phyloP scores from a whole-genome alignment of 2,113 vertebrate species.

The Symphodus melops region DNA sequence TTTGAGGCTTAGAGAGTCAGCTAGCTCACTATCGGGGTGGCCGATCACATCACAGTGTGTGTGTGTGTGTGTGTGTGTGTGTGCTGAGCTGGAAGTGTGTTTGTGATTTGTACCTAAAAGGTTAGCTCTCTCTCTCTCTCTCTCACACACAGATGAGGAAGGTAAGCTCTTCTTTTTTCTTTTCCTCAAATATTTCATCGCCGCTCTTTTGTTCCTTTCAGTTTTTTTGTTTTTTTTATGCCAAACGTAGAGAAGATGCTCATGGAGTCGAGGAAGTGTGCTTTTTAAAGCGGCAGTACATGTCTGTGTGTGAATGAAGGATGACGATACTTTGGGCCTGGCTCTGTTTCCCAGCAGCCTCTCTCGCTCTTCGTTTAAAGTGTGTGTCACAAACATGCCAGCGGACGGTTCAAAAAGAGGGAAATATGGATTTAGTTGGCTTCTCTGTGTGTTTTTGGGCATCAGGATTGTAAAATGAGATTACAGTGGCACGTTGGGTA shows the following conservation, averaged over 20 bases:
- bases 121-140: constrained; percentile 57
- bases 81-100: constrained; percentile 35
- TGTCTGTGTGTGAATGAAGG: no score
- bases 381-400: constrained; percentile 29
- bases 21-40: constrained; percentile 72
- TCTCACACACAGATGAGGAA: constrained; percentile 57
- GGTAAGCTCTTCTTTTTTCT: constrained; percentile 71
- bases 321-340: constrained; percentile 31
- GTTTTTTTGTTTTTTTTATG: constrained; percentile 19
- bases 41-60: constrained; percentile 68
- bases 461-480: constrained; percentile 68
- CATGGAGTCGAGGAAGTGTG: background rate
- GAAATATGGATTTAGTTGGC: constrained; percentile 58
- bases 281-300: background rate
- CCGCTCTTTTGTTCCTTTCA: constrained; percentile 5
- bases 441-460: constrained; percentile 47
- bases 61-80: constrained; percentile 22
- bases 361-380: constrained; percentile 8
- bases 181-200: background rate
- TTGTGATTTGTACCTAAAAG: constrained; percentile 52
- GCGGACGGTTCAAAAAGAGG: constrained; percentile 22
- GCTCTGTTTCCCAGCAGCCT: background rate
- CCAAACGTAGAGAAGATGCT: background rate
- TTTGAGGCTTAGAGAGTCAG: constrained; percentile 77
- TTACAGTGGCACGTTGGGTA: constrained; percentile 70